Base-by-base conservation (phyloP, 2,797 vertebrate genomes). In the Lycodopsis pacificus region DNA sequence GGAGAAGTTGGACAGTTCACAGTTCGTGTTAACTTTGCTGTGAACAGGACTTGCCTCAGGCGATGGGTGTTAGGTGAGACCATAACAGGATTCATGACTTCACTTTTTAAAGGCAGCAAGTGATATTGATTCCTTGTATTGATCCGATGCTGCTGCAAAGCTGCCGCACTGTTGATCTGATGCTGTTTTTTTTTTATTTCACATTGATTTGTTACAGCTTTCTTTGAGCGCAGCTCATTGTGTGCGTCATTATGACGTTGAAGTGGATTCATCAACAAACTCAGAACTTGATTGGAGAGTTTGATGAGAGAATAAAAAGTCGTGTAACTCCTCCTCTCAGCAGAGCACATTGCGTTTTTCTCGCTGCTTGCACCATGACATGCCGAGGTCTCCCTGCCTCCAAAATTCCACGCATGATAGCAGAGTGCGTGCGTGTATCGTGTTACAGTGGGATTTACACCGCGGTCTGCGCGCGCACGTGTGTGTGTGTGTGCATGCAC, bases 351-450 rank as follows among this genome's bases (percentile, higher is more conserved):
- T 62, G 25, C 46, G 48, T 75, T 69, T 7, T 72, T 54, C 64
- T 76, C 38, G 4, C 32, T 38, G 42, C 66, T 82, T 87, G 90
- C 80, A 36, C 73, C 82, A 67, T 71, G 85, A 70, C 75, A 66
- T 76, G 67, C 54, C 38, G 53, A 78, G 32, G 32, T 56, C 73
- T 73, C 25, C 15, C 20, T 44, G 62, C 32, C 65, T 68, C 36
- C 56, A 42, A 2, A 22, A 27, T 57, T 10, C 25, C 70, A 10
- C 34, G 61, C 71, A 40, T 73, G 61, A 77, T 51, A 25, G 53
- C 63, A 25, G 22, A 19, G 66, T 61, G 77, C 30, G 7, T 32
- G 65, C 25, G 10, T 44, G 68, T 70, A 79, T 90, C 77, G 17
- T 30, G 84, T 91, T 88, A 76, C 84, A 59, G 66, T 34, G 51